These are phyloP conservation scores for Lysandra coridon DNA, from an alignment of 2,888 invertebrate genomes.

Conservation along the genomic window DNA sequence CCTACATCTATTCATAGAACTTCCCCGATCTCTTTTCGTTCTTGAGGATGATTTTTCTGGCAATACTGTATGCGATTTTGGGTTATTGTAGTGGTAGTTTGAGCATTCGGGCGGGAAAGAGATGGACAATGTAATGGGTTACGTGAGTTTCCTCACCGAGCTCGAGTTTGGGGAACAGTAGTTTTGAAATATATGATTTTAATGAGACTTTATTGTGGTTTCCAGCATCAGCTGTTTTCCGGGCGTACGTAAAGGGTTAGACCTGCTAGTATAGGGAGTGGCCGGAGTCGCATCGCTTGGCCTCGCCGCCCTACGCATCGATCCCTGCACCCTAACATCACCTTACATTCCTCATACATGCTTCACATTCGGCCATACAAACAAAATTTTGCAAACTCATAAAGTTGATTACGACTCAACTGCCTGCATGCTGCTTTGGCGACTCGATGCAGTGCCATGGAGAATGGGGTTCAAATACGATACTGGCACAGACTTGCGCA, in stretches of 20 bases:
- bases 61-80: slow-evolving; percentile 32
- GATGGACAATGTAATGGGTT: slow-evolving; percentile 27
- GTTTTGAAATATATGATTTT: slow-evolving; percentile 51
- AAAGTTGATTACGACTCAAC: slow-evolving; percentile 1
- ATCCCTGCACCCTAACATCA: slow-evolving; percentile 45
- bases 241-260: slow-evolving; percentile 78
- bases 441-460: neutral
- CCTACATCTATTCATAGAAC: neutral
- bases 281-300: slow-evolving; percentile 41
- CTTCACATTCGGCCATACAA: slow-evolving; percentile 29
- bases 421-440: slow-evolving; percentile 18
- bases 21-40: neutral
- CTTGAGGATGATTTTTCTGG: slow-evolving; percentile 7
- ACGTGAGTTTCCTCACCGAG: slow-evolving; percentile 26
- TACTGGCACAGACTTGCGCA: neutral
- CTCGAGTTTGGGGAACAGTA: slow-evolving; percentile 38
- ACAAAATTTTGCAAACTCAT: slow-evolving; percentile 18
- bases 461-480: neutral
- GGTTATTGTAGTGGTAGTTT: slow-evolving; percentile 49
- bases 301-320: slow-evolving; percentile 43
- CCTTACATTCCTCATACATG: slow-evolving; percentile 35
- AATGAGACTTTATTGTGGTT: slow-evolving; percentile 72
- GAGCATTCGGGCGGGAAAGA: slow-evolving; percentile 53
- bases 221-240: slow-evolving; percentile 85
- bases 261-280: slow-evolving; percentile 55